A percentile compares a stretch with the other conserved stretches of the same genome.
phyloP scores from a whole-genome alignment of 2,888 invertebrate species.

The Mesochorus sp. region DNA sequence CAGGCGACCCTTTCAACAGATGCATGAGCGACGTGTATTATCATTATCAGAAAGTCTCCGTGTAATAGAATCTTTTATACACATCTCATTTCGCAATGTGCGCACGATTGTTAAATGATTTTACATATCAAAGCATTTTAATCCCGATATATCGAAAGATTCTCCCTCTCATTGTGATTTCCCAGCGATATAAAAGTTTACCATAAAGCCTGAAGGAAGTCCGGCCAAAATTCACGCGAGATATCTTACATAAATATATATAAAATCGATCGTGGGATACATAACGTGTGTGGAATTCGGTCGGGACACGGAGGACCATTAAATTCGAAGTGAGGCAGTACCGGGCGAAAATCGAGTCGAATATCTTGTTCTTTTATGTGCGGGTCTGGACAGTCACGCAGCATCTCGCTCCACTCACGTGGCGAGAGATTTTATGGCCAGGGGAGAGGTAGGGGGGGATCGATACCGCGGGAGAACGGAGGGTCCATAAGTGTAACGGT shows the following conservation, averaged over 20 bases:
- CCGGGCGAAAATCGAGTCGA: slow-evolving; percentile 1
- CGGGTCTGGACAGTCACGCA: slow-evolving; percentile 25
- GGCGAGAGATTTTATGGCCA: slow-evolving; percentile 66
- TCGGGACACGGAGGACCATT: slow-evolving; percentile 59
- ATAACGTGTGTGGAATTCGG: slow-evolving; percentile 41
- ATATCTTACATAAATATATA: too few species aligned
- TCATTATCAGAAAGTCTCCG: not conserved
- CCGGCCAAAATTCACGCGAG: not conserved
- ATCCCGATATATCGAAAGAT: too few species aligned
- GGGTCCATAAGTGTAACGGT: slow-evolving; percentile 80
- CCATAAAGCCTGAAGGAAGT: not conserved
- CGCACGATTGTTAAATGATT: too few species aligned
- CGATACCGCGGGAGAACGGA: slow-evolving; percentile 36
- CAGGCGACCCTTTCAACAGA: slow-evolving; percentile 20
- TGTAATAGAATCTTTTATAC: too few species aligned
- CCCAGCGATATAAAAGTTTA: not conserved
- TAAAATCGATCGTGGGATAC: not conserved
- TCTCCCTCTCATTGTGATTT: too few species aligned
- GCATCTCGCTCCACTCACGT: slow-evolving; percentile 24
- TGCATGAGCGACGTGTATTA: slow-evolving; percentile 42
- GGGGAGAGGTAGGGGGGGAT: slow-evolving; percentile 29
- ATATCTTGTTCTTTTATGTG: not conserved
- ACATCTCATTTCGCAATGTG: too few species aligned
- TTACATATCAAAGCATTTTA: too few species aligned
- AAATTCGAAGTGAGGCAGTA: slow-evolving; percentile 48